phyloP scores from a whole-genome alignment of 2,888 invertebrate species.

The Phyto melanocephala region DNA sequence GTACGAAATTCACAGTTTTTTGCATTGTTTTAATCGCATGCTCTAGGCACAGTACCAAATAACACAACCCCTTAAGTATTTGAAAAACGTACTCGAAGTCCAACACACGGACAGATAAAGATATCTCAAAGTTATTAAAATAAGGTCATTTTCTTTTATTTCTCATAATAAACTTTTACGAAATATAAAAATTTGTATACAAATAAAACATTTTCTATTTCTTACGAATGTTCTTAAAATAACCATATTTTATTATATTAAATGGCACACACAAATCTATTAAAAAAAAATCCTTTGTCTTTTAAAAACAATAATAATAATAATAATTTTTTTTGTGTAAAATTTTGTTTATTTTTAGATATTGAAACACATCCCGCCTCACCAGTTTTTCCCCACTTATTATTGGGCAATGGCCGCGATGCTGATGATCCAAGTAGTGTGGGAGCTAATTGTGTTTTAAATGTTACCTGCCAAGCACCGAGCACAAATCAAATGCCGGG shows the following conservation, averaged over 20 bases:
- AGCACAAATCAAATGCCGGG: slow-evolving; percentile 83
- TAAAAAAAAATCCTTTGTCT: not conserved
- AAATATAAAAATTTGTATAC: too few relatives aligned
- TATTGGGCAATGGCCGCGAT: slow-evolving; percentile 90
- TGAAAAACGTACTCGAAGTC: too few relatives aligned
- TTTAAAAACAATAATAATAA: not conserved
- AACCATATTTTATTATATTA: not conserved
- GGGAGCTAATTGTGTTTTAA: slow-evolving; percentile 88
- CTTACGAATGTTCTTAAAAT: not conserved
- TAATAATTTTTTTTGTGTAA: not conserved
- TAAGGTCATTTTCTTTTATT: too few relatives aligned
- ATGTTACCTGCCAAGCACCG: slow-evolving; percentile 88
- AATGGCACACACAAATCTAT: not conserved
- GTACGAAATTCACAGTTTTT: too few relatives aligned
- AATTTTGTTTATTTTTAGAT: slow-evolving; percentile 77
- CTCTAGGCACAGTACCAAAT: too few relatives aligned
- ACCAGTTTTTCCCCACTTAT: slow-evolving; percentile 88
- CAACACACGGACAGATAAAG: too few relatives aligned
- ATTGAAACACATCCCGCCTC: slow-evolving; percentile 88
- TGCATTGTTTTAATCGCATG: too few relatives aligned
- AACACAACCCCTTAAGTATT: too few relatives aligned
- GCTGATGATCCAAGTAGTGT: slow-evolving; percentile 86
- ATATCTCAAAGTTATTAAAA: too few relatives aligned
- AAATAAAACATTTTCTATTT: not conserved
- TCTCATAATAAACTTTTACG: too few relatives aligned